A percentile compares a stretch with the other conserved stretches of the same genome.
These are phyloP conservation scores for Patiria miniata DNA, from an alignment of 35 echinoderm and acorn worm genomes.

Conservation along the genomic window DNA sequence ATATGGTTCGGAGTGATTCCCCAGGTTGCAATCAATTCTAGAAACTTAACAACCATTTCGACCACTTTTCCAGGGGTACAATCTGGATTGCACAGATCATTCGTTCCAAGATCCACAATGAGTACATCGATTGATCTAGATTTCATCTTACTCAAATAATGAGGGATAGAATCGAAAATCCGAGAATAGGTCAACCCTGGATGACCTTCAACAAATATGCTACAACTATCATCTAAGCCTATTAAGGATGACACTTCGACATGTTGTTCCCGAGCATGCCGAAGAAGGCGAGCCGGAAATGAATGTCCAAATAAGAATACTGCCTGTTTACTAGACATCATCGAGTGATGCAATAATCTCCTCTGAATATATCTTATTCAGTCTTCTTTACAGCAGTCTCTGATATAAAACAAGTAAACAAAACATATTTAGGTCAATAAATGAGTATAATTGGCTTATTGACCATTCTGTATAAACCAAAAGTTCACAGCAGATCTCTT, in stretches of 20 bases:
- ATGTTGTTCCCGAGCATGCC: not conserved
- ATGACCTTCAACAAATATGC: not conserved
- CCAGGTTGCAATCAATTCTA: not conserved
- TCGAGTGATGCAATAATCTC: not conserved
- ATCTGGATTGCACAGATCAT: not conserved
- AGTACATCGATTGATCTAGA: not conserved
- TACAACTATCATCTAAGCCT: not conserved
- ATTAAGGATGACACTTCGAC: not conserved
- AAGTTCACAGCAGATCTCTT: not conserved
- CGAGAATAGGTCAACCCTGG: not conserved
- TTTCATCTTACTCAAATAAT: not conserved
- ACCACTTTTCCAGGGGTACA: not conserved
- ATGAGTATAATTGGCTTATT: not conserved
- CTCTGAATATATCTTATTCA: not conserved
- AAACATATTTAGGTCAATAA: not conserved
- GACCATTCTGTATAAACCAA: not conserved
- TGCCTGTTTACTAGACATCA: not conserved
- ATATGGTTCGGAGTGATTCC: not conserved
- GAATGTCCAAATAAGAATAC: not conserved
- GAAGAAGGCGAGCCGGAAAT: not conserved
- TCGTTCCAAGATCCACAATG: not conserved
- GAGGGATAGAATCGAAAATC: not conserved
- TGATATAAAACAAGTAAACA: not conserved
- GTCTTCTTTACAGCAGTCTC: not conserved
- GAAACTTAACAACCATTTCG: not conserved